phyloP scores from a whole-genome alignment of 23 tunicate genomes.

The Halocynthia roretzi region DNA sequence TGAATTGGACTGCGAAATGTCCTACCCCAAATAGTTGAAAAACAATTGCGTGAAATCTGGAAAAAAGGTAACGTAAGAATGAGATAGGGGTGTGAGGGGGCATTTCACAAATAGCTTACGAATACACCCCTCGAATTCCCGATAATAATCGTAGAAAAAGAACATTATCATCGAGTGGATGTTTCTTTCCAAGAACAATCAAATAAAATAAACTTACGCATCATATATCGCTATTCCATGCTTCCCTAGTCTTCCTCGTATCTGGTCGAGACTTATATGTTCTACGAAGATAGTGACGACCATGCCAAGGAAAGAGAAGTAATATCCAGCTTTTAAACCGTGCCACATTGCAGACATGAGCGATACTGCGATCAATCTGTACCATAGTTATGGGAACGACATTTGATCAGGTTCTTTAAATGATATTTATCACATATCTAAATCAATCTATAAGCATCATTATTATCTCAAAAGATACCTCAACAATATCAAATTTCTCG shows the following conservation, averaged over 20 bases:
- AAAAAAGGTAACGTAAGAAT: background rate
- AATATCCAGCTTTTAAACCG: slow-evolving; percentile 25
- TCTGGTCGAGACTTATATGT: background rate
- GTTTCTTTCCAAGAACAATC: too few relatives aligned
- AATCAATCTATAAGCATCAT: too few relatives aligned
- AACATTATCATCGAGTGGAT: background rate
- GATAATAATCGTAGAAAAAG: background rate
- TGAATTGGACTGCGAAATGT: background rate
- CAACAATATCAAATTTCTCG: background rate
- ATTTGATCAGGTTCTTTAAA: too few relatives aligned
- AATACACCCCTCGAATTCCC: too few relatives aligned
- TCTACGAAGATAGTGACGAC: slow-evolving; percentile 5
- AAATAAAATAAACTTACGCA: too few relatives aligned
- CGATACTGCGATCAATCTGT: slow-evolving; percentile 19
- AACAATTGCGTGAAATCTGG: slow-evolving; percentile 1
- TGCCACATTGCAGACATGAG: slow-evolving; percentile 21
- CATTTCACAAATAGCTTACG: too few relatives aligned
- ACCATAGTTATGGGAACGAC: too few relatives aligned
- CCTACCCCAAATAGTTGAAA: slow-evolving; percentile 16
- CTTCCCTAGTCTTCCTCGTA: background rate
- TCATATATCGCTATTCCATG: background rate
- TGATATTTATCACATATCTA: too few relatives aligned
- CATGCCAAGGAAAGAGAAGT: slow-evolving; percentile 20
- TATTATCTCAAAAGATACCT: background rate
- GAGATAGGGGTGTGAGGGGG: too few relatives aligned